phyloP scores from a whole-genome alignment of 1,140 invertebrate genomes.

The Wasmannia auropunctata region DNA sequence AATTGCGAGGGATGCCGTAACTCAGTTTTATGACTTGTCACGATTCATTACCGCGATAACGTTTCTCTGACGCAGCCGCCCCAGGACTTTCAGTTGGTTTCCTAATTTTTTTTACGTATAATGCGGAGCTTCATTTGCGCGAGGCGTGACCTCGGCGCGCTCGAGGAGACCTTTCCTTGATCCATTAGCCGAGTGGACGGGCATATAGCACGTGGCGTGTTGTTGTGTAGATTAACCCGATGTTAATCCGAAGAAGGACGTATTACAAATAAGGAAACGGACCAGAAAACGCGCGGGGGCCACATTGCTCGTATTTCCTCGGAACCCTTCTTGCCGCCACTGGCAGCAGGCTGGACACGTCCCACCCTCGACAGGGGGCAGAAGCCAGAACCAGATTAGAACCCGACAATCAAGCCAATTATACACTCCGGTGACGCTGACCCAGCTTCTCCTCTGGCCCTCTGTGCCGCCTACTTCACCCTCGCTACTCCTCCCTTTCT shows the following conservation, averaged over 20 bases:
- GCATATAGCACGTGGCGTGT: constrained; percentile 33
- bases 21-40: constrained; percentile 57
- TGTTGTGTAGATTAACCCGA: constrained; percentile 56
- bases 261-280: constrained; percentile 75
- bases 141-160: background rate
- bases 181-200: constrained; percentile 61
- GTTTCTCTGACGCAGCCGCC: background rate
- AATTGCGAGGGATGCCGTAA: constrained; percentile 63
- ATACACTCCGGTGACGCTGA: constrained; percentile 84
- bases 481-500: constrained; percentile 75
- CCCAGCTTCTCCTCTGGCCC: constrained; percentile 78
- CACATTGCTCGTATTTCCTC: constrained; percentile 65
- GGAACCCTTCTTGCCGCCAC: constrained; percentile 46
- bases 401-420: constrained; percentile 85
- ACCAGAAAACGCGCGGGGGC: constrained; percentile 67
- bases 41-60: constrained; percentile 53
- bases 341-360: constrained; percentile 72
- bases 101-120: constrained; percentile 47
- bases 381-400: constrained; percentile 82
- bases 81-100: constrained; percentile 10
- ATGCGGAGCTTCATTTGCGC: constrained; percentile 42
- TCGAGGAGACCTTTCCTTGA: constrained; percentile 33
- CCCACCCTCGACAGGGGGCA: constrained; percentile 75
- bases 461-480: constrained; percentile 67
- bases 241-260: constrained; percentile 63